A percentile compares a stretch with the other conserved stretches of the same genome.
These are phyloP conservation scores for Vireo altiloquus DNA, from an alignment of 2,113 vertebrate species.

Conservation along the genomic window DNA sequence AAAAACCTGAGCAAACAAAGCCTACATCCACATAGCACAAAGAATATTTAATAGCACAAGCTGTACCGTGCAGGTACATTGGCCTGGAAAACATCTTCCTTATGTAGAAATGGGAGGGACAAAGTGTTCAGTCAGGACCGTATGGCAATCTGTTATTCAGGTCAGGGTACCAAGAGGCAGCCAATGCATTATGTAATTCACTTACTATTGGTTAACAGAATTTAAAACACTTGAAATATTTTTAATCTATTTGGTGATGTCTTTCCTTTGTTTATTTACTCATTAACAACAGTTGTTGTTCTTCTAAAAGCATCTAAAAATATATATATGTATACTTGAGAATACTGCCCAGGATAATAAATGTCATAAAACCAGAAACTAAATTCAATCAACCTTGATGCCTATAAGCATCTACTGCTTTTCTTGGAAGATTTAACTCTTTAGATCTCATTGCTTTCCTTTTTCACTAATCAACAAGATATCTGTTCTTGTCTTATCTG, in stretches of 20 bases:
- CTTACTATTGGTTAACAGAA: not conserved
- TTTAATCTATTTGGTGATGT: constrained; percentile 28
- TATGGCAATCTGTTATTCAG: not conserved
- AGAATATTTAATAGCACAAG: not conserved
- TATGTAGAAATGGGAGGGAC: not conserved
- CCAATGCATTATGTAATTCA: not conserved
- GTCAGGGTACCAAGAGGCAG: not conserved
- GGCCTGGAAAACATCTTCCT: not conserved
- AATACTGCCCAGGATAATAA: constrained; percentile 39
- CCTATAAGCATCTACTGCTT: constrained; percentile 49
- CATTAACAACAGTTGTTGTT: constrained; percentile 27
- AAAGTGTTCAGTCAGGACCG: not conserved
- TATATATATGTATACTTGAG: not conserved
- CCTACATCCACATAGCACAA: not conserved
- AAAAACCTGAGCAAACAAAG: not conserved
- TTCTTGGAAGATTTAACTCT: constrained; percentile 42
- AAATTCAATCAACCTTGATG: constrained; percentile 54
- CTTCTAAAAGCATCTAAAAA: constrained; percentile 40
- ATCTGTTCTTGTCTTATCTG: not conserved
- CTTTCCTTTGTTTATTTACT: constrained; percentile 42
- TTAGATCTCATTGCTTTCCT: not conserved
- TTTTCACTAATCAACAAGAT: not conserved
- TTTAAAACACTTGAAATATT: constrained; percentile 24
- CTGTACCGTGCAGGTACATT: not conserved
- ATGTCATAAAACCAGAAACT: constrained; percentile 50